Conservation (phyloP, 2,113 vertebrate species). For the Lucifuga dentata region DNA sequence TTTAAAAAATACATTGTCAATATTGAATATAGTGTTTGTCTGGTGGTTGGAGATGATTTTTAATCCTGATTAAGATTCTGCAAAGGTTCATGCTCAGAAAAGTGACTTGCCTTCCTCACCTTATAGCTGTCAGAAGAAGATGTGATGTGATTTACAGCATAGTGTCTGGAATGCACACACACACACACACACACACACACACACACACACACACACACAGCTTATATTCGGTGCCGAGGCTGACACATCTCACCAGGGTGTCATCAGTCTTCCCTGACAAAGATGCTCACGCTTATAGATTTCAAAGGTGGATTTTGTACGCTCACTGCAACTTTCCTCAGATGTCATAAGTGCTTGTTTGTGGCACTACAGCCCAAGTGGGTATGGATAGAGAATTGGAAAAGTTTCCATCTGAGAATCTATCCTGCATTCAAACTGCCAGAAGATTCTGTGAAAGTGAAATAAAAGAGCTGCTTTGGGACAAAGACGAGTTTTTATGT, state of each 20-base stretch:
- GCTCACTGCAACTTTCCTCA: slow-evolving; percentile 12
- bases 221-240: neutral
- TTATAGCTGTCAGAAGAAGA: slow-evolving; percentile 29
- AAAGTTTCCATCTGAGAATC: neutral
- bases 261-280: slow-evolving; percentile 40
- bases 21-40: too few species aligned
- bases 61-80: slow-evolving; percentile 24
- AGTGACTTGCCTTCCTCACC: slow-evolving; percentile 10
- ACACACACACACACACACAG: neutral
- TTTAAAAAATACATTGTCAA: too few species aligned
- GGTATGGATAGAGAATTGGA: neutral
- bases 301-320: slow-evolving; percentile 26
- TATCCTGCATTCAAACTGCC: neutral
- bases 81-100: slow-evolving; percentile 18
- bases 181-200: slow-evolving; percentile 25
- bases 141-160: slow-evolving; percentile 33
- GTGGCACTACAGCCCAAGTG: neutral
- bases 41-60: slow-evolving; percentile 21
- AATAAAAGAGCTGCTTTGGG: neutral
- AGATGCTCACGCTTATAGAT: slow-evolving; percentile 15
- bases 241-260: slow-evolving; percentile 9
- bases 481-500: neutral
- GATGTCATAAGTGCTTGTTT: neutral
- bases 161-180: neutral
- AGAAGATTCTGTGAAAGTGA: neutral